Base-by-base conservation (phyloP, 2,888 invertebrate species). In the Caenorhabditis afra region DNA sequence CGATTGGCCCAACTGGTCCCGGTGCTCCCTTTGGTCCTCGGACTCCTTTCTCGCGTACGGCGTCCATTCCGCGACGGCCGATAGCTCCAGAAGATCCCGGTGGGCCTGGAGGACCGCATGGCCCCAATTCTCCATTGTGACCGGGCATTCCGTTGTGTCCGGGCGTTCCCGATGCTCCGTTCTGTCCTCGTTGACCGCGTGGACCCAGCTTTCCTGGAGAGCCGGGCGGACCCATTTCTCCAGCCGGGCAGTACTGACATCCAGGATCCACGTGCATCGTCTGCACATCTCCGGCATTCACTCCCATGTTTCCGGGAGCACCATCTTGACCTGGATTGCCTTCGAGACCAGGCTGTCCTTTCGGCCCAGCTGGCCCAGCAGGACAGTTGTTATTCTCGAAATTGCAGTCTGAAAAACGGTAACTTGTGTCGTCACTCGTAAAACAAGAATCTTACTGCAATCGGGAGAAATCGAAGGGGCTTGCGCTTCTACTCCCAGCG, bases 131-230 rank as follows among this genome's bases (percentile, higher is more conserved):
- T 35, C 83, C 83, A 45, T 77, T 77, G 7, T 71, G 55, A 23
- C 83, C 83, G 1, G 83, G 83, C 29, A 73, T 66, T 23, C 83
- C 84, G n/a, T 82, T 84, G 59, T 58, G 59, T 49, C 82, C 84
- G 2, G 80, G 79, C 0, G 68, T 45, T 2, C 84, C 84, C 0
- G 74, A 39, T 0, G 55, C 65, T 12, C 84, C 84, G 18, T 76
- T 66, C 16, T 77, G 82, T 0, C 84, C 84, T 1, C 79, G 68
- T 49, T 66, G 76, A 0, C 84, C 84, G 4, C 82, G 61, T 16
- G 84, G 84, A 11, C 84, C 77, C 11, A 67, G 23, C 29, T 68
- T 53, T 37, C 84, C 84, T 1, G 68, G 49, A 5, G 71, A 16
- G 18, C 84, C 84, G 1, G 82, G 79, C 16, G 77, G 62, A 1